Conservation (phyloP, 2,113 vertebrate genomes). For the Caloenas nicobarica region DNA sequence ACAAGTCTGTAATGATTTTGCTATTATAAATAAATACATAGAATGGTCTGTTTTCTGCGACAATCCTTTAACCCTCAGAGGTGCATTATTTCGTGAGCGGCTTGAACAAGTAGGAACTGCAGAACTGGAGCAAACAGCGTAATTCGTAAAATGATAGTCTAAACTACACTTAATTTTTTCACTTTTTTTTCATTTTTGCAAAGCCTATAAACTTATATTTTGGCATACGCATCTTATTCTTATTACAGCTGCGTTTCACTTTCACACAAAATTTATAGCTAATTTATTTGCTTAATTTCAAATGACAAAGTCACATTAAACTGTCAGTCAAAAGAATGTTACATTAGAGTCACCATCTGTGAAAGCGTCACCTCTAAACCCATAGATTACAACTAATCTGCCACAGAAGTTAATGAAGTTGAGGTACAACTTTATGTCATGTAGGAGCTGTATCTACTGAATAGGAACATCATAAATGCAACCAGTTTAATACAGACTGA, state of each 20-base stretch:
- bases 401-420: not conserved
- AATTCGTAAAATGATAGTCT: not conserved
- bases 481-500: not conserved
- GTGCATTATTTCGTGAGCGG: not conserved
- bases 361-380: not conserved
- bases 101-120: not conserved
- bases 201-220: not conserved
- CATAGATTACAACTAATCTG: not conserved
- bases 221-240: not conserved
- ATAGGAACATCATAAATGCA: not conserved
- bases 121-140: not conserved
- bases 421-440: not conserved
- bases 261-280: not conserved
- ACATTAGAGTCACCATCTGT: not conserved
- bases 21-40: not conserved
- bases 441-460: not conserved
- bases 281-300: conserved; percentile 10
- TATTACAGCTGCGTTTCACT: not conserved
- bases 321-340: not conserved
- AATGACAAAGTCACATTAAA: not conserved
- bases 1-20: not conserved
- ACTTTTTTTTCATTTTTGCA: not conserved
- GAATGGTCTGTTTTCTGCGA: fast-evolving
- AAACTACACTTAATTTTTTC: not conserved
- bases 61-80: not conserved